These are phyloP conservation scores for Chironomus riparius DNA, from an alignment of 2,888 invertebrate species.

Conservation along the genomic window DNA sequence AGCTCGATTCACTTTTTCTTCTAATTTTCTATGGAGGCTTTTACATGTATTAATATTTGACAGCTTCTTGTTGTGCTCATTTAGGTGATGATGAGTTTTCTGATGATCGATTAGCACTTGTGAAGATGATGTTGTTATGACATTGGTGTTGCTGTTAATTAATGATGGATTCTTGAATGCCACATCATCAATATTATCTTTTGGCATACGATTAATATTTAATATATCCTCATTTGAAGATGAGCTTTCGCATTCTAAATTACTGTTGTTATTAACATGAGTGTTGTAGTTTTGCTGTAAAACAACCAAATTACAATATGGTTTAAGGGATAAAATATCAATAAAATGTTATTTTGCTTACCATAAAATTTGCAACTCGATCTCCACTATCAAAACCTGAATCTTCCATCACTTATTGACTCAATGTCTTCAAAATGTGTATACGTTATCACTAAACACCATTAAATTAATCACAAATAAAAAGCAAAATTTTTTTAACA, in stretches of 20 bases:
- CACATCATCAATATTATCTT: slow-evolving; percentile 19
- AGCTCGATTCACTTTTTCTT: slow-evolving; percentile 42
- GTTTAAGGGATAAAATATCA: no score
- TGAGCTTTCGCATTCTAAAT: slow-evolving; percentile 9
- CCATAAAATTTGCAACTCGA: slow-evolving; percentile 29
- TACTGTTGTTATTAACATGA: neutral
- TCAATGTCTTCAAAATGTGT: neutral
- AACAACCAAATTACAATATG: neutral
- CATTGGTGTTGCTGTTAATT: neutral
- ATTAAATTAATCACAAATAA: neutral
- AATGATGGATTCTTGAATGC: slow-evolving; percentile 4
- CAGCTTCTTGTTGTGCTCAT: slow-evolving; percentile 25
- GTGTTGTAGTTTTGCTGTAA: slow-evolving; percentile 4
- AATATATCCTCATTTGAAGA: slow-evolving; percentile 22
- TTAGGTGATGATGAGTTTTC: slow-evolving; percentile 31
- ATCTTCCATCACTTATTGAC: slow-evolving; percentile 35
- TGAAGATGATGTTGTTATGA: neutral
- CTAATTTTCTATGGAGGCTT: slow-evolving; percentile 41
- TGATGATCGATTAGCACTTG: slow-evolving; percentile 11
- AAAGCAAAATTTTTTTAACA: neutral
- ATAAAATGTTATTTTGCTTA: neutral
- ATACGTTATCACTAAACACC: neutral
- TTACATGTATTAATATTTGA: slow-evolving; percentile 38
- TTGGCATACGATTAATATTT: neutral
- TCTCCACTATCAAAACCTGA: slow-evolving; percentile 42